Evolutionary conservation across 2,797 vertebrate species (phyloP).

Genomic region (Cynopterus sphinx): DNA sequence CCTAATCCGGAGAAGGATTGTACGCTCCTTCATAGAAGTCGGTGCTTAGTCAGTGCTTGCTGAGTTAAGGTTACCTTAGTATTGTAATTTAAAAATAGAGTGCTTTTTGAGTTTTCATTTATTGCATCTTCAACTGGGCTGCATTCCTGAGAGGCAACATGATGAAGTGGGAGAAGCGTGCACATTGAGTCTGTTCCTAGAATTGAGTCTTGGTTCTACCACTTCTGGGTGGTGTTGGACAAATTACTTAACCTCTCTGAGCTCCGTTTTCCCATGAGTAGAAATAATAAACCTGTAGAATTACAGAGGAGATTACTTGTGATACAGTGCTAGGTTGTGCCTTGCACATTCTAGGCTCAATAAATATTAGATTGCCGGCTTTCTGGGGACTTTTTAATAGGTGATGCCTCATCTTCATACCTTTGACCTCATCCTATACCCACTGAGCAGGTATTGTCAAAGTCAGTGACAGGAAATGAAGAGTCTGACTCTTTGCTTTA

Average conservation of each 20-base stretch:
- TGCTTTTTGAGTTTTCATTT: background rate
- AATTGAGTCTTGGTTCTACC: background rate
- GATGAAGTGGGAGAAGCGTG: background rate
- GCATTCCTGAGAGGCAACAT: background rate
- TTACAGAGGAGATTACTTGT: too few relatives aligned
- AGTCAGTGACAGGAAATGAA: background rate
- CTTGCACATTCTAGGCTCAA: accelerated
- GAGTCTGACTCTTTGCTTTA: background rate
- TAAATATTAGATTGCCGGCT: accelerated
- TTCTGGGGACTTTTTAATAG: background rate
- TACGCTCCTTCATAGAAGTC: background rate
- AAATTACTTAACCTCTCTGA: background rate
- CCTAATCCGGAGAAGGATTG: accelerated
- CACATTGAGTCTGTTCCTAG: background rate
- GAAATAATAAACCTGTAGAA: background rate
- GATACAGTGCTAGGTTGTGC: background rate
- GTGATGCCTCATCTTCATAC: too few relatives aligned
- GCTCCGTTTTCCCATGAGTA: background rate
- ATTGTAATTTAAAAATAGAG: background rate
- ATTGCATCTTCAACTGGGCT: background rate
- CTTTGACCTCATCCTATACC: background rate
- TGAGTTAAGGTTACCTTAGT: too few relatives aligned
- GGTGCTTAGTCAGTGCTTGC: background rate
- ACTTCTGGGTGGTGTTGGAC: background rate
- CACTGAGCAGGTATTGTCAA: background rate